Evolutionary conservation across 2,113 vertebrate genomes (phyloP).

Genomic region (Cnemophilus loriae): DNA sequence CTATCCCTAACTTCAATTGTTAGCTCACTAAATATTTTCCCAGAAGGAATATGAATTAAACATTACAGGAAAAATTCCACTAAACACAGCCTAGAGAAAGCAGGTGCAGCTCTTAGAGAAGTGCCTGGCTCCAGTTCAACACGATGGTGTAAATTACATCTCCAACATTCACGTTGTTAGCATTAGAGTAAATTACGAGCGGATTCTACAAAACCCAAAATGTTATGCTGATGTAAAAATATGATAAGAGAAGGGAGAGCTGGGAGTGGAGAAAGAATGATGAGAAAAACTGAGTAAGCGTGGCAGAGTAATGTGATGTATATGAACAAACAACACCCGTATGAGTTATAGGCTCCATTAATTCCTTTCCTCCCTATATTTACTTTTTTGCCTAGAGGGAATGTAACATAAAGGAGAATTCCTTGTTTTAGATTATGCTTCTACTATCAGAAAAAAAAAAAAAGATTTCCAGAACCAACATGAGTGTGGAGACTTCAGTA

Average conservation of each 20-base stretch:
- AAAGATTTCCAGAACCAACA: background rate
- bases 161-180: background rate
- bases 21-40: conserved; percentile 14
- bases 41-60: conserved; percentile 50
- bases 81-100: conserved; percentile 41
- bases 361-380: background rate
- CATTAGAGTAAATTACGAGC: background rate
- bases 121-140: background rate
- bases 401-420: conserved; percentile 13
- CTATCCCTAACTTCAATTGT: background rate
- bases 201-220: background rate
- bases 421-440: conserved; percentile 10
- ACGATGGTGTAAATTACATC: conserved; percentile 16
- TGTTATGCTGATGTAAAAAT: background rate
- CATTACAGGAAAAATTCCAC: conserved; percentile 19
- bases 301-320: background rate
- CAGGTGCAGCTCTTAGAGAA: conserved; percentile 25
- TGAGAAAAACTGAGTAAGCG: background rate
- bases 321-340: background rate
- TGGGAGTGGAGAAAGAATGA: background rate
- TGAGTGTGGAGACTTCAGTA: conserved; percentile 1
- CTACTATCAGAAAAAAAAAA: background rate
- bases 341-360: conserved; percentile 35
- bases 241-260: background rate
- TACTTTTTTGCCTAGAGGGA: conserved; percentile 11